Conservation (phyloP, 2,888 invertebrate species). For the Eilema griseolum region DNA sequence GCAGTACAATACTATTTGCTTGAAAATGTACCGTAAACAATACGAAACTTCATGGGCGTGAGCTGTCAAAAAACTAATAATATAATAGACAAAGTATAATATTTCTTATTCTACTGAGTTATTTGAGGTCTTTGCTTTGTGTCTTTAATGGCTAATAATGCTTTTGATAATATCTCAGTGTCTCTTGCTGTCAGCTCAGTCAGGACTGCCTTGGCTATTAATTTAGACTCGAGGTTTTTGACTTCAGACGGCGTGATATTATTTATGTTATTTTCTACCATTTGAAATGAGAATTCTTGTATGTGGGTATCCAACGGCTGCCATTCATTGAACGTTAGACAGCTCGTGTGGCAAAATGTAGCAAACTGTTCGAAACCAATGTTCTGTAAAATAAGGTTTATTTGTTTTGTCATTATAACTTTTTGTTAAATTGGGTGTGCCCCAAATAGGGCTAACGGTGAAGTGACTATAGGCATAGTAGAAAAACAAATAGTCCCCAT, state of each 20-base stretch:
- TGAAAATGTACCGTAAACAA: too few species aligned
- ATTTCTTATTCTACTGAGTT: background rate
- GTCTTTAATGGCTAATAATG: background rate
- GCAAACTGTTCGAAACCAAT: conserved; percentile 17
- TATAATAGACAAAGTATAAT: too few species aligned
- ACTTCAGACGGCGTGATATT: background rate
- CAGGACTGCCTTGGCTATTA: conserved; percentile 5
- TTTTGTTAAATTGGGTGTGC: background rate
- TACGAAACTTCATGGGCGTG: too few species aligned
- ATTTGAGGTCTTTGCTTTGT: background rate
- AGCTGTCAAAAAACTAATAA: too few species aligned
- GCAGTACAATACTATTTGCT: too few species aligned
- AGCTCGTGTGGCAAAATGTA: conserved; percentile 6
- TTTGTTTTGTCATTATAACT: background rate
- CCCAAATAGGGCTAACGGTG: too few species aligned
- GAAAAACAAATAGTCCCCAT: too few species aligned
- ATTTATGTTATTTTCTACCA: background rate
- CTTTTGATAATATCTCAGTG: background rate
- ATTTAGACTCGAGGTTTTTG: background rate
- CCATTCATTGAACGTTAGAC: conserved; percentile 20
- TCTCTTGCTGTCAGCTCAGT: background rate
- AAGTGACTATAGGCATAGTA: too few species aligned
- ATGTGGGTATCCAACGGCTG: conserved; percentile 8
- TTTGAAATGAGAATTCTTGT: conserved; percentile 7
- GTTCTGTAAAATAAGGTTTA: conserved; percentile 15